Evolutionary conservation across 2,888 invertebrate species (phyloP).

Genomic region (Siphlonurus alternatus): DNA sequence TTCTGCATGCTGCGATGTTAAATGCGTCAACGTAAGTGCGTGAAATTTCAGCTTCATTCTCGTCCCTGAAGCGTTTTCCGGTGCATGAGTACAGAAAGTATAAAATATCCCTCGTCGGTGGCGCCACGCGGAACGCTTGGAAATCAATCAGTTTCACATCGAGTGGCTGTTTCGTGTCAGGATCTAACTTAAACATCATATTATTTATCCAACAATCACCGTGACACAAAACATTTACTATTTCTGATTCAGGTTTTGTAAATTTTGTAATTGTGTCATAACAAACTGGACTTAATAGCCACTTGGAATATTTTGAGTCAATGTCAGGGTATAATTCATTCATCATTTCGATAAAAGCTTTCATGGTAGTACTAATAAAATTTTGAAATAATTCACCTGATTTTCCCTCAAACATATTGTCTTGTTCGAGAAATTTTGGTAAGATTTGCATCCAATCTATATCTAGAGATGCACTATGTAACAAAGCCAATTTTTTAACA

Average conservation of each 20-base stretch:
- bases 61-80: not conserved
- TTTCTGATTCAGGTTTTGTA: not conserved
- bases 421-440: not conserved
- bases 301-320: not conserved
- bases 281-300: not conserved
- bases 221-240: not conserved
- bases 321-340: not conserved
- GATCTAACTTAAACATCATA: not conserved
- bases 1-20: not conserved
- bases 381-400: not conserved
- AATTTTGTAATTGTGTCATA: not conserved
- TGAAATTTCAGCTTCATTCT: not conserved
- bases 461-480: not conserved
- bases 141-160: slow-evolving; percentile 6
- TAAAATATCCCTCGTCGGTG: not conserved
- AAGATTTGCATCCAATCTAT: not conserved
- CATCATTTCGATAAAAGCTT: not conserved
- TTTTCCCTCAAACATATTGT: not conserved
- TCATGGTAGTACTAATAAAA: not conserved
- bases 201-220: not conserved
- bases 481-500: not conserved
- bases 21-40: not conserved
- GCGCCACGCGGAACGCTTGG: not conserved
- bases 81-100: slow-evolving; percentile 4
- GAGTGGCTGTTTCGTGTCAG: not conserved